phyloP scores from a whole-genome alignment of 1,140 invertebrate species.

The Coenobita brevimanus region DNA sequence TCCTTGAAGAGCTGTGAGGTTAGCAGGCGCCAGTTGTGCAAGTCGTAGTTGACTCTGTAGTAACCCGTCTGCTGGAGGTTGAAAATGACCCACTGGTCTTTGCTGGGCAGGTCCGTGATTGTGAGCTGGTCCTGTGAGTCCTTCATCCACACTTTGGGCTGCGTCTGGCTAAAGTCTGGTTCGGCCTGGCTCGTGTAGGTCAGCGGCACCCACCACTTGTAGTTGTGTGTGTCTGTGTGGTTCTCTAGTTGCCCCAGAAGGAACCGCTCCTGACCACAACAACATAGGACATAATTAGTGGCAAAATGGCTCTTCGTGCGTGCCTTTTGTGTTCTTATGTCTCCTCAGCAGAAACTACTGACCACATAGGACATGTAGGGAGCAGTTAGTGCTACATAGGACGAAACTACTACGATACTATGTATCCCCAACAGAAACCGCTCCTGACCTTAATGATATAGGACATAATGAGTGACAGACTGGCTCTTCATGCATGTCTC shows the following conservation, averaged over 20 bases:
- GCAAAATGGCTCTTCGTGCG: background rate
- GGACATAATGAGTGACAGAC: too few relatives aligned
- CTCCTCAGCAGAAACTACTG: too few relatives aligned
- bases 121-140: slow-evolving; percentile 1
- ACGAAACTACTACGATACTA: too few relatives aligned
- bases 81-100: slow-evolving; percentile 56
- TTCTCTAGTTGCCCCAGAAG: background rate
- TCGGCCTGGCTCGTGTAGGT: slow-evolving; percentile 81
- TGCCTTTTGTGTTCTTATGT: too few relatives aligned
- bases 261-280: slow-evolving; percentile 24
- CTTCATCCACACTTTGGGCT: slow-evolving; percentile 80
- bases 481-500: too few relatives aligned
- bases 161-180: slow-evolving; percentile 80
- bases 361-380: too few relatives aligned
- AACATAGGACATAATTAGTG: background rate
- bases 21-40: slow-evolving; percentile 78
- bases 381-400: too few relatives aligned
- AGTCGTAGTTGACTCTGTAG: slow-evolving; percentile 84
- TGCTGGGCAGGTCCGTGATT: slow-evolving; percentile 35
- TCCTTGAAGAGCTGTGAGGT: slow-evolving; percentile 76
- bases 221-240: slow-evolving; percentile 73
- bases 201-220: slow-evolving; percentile 74
- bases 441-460: too few relatives aligned
- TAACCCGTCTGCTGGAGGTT: slow-evolving; percentile 75
- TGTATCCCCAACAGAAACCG: too few relatives aligned